Conservation (phyloP, 2,113 vertebrate genomes). For the Chlorodrepanis virens region DNA sequence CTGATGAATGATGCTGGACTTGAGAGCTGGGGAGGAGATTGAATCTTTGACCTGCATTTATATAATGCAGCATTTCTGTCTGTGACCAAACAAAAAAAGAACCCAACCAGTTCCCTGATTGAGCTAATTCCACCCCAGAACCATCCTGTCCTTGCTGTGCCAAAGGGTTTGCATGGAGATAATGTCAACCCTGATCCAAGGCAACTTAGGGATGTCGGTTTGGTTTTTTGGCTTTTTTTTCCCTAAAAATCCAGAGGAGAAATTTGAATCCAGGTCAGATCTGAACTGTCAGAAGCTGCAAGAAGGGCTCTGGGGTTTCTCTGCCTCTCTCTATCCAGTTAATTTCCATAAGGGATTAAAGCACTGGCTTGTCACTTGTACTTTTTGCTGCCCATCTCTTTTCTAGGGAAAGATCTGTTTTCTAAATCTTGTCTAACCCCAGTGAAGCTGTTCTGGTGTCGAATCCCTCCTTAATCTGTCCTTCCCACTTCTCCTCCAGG, state of each 20-base stretch:
- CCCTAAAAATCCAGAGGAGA: not conserved
- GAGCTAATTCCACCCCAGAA: not conserved
- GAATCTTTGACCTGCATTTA: not conserved
- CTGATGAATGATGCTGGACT: not conserved
- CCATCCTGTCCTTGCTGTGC: not conserved
- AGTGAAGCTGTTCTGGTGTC: not conserved
- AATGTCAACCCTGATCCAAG: not conserved
- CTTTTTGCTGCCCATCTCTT: not conserved
- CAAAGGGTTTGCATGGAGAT: not conserved
- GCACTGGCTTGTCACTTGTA: not conserved
- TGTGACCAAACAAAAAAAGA: not conserved
- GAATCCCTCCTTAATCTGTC: not conserved
- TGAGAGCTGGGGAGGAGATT: not conserved
- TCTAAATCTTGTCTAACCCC: not conserved
- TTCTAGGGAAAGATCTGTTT: not conserved
- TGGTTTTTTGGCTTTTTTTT: not conserved
- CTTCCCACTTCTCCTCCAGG: slow-evolving; percentile 70
- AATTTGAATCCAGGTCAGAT: not conserved
- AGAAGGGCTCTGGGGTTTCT: not conserved
- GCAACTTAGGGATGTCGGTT: not conserved
- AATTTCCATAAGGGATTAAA: not conserved
- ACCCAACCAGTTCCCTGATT: not conserved
- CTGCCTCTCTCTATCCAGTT: not conserved
- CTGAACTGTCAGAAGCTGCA: not conserved
- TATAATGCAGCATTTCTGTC: not conserved